A percentile compares a stretch with the other conserved stretches of the same genome.
phyloP scores from a whole-genome alignment of 2,797 vertebrate species.

The Carcharodon carcharias region DNA sequence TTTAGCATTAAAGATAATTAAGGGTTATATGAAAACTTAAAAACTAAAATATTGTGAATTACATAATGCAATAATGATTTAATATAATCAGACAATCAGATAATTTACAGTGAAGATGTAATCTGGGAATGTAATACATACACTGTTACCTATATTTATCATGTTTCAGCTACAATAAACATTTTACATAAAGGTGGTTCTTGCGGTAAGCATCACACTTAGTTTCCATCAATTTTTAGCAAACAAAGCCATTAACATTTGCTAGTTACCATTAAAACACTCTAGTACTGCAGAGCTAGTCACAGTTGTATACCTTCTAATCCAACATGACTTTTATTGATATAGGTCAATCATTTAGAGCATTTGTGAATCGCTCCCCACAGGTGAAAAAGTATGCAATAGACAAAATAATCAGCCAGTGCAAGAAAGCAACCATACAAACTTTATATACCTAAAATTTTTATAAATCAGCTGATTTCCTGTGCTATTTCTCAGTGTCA shows the following conservation, averaged over 20 bases:
- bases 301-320: not conserved
- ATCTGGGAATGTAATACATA: not conserved
- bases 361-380: not conserved
- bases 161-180: not conserved
- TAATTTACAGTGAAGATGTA: not conserved
- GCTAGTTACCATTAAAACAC: not conserved
- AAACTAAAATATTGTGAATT: not conserved
- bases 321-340: not conserved
- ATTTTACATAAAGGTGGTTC: not conserved
- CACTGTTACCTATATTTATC: not conserved
- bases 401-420: no score
- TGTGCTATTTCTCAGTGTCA: not conserved
- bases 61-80: not conserved
- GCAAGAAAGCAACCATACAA: not conserved
- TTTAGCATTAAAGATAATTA: not conserved
- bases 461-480: not conserved
- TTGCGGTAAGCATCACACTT: no score
- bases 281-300: not conserved
- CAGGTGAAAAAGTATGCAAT: not conserved
- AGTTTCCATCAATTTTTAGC: no score
- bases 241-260: no score
- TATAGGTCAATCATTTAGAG: not conserved
- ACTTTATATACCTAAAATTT: not conserved
- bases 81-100: not conserved
- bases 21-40: not conserved